These are phyloP conservation scores for Caenorhabditis doughertyi DNA, from an alignment of 2,888 invertebrate species.

Conservation along the genomic window DNA sequence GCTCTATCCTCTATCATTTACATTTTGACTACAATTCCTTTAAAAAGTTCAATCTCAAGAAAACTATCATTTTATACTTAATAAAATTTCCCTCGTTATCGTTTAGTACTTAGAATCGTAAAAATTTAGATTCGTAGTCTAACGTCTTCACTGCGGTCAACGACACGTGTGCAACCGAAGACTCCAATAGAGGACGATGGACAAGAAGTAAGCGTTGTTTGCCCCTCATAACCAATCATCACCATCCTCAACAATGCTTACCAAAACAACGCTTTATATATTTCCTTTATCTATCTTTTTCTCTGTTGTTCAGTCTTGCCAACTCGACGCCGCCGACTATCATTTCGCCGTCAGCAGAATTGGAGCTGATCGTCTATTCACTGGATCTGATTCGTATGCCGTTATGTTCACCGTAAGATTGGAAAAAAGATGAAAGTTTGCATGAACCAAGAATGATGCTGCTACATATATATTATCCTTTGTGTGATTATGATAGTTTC, in stretches of 20 bases:
- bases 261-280: not conserved
- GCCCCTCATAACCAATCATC: not conserved
- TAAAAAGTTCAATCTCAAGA: too few species aligned
- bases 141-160: constrained; percentile 75
- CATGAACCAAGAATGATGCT: constrained; percentile 27
- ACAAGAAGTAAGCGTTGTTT: constrained; percentile 49
- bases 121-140: constrained; percentile 73
- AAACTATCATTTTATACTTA: too few species aligned
- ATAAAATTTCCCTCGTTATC: not conserved
- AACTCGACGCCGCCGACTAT: constrained; percentile 73
- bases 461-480: not conserved
- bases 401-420: constrained; percentile 70
- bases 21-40: too few species aligned
- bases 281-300: constrained; percentile 38
- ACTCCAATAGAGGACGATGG: constrained; percentile 25
- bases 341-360: constrained; percentile 72
- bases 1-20: too few species aligned
- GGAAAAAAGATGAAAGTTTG: constrained; percentile 17
- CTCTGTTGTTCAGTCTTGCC: constrained; percentile 71
- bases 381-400: constrained; percentile 71
- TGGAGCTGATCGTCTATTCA: constrained; percentile 66
- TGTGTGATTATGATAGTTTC: too few species aligned
- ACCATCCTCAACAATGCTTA: not conserved
- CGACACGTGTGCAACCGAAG: constrained; percentile 52
- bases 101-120: constrained; percentile 8